Base-by-base conservation (phyloP, 2,113 vertebrate genomes). In the Myiagra hebetior region DNA sequence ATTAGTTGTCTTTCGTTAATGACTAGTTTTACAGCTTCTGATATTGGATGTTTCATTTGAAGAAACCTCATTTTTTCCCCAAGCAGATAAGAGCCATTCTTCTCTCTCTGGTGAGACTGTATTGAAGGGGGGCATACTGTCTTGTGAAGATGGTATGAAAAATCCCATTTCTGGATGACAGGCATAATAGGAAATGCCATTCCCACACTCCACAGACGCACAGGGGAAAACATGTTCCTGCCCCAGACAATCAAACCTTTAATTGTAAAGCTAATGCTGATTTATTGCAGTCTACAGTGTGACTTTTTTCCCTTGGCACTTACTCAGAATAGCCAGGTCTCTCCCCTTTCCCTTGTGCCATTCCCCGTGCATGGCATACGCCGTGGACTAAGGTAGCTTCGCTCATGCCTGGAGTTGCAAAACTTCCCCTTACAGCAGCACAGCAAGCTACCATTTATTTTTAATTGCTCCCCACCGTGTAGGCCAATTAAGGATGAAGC, bases 401-500 rank as follows among this genome's bases (percentile, higher is more conserved):
- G 4, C n/a, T 88, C 83, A 53, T 70, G 92, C 96, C 90, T 60
- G 82, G 72, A 70, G 26, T 72, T 0, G 6, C 87, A 86, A 39
- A 94, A 94, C 92, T 88, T 95, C 83, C 70, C 86, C 93, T 97
- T 92, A 44, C 90, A 97, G 97, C 84, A 91, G 88, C 97, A 15
- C 96, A 96, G 98, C 97, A 97, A 96, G 97, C 37, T 35, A 70
- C 96, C 97, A 94, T 98, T 98, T 98, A 98, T 97, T 97, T 97
- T 98, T 98, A 97, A 97, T 98, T 95, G 97, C 95, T 97, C 97
- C 97, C 97, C 91, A 95, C 95, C 72, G 96, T 14, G 96, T 91
- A 95, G 97, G 87, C 97, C 97, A 98, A 98, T 98, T 98, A 98
- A 97, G 93, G 96, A 96, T 97, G 97, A 96, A 97, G 95, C 95